Percentiles rank a stretch among this genome's conserved stretches.
phyloP scores from a whole-genome alignment of 2,888 invertebrate species.

The Himalopsyche japonica region DNA sequence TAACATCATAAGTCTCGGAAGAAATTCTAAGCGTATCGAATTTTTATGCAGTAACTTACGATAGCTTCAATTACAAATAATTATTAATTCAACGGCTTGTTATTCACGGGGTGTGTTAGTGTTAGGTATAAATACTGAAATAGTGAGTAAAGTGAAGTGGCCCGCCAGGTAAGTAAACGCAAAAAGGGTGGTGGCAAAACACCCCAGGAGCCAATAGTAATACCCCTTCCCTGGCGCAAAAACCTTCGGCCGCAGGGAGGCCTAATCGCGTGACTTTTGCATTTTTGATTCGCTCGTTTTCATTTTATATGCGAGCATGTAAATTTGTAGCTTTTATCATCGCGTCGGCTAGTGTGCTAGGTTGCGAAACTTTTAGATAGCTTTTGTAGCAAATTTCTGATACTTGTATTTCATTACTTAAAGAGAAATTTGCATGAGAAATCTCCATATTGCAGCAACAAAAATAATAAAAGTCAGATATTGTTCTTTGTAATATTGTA shows the following conservation, averaged over 20 bases:
- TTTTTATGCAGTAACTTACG: no score
- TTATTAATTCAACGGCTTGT: no score
- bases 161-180: neutral
- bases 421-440: no score
- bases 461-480: no score
- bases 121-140: neutral
- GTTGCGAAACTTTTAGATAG: neutral
- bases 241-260: neutral
- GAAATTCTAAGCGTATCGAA: no score
- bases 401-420: neutral
- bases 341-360: neutral
- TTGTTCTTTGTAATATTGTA: no score
- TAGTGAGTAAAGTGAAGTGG: neutral
- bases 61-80: no score
- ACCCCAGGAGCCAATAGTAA: neutral
- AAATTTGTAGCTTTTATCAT: constrained; percentile 32
- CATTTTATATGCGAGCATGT: constrained; percentile 34
- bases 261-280: constrained; percentile 24
- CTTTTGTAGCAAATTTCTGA: neutral
- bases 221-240: neutral
- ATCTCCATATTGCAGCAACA: no score
- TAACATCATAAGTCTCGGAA: no score
- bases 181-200: neutral
- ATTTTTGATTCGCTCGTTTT: constrained; percentile 32
- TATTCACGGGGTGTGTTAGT: no score